Evolutionary conservation across 37 sponge, comb jelly and placozoan species (phyloP), one percentile per base, ranked within the genome.

Genomic region (Crambe crambe): DNA sequence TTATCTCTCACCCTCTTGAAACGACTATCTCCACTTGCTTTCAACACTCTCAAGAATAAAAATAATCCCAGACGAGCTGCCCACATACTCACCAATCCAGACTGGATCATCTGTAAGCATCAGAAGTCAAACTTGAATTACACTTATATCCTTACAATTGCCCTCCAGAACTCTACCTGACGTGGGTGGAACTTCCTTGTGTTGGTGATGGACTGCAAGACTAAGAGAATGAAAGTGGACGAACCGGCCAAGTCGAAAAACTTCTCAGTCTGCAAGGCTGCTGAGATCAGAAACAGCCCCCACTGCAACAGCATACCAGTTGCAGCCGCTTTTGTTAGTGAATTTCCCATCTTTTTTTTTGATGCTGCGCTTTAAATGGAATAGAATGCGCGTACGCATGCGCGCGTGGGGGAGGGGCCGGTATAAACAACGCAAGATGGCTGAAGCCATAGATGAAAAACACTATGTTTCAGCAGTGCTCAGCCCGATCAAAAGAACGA

Each of bases 241-340:
- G 91, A 86, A 51, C 95, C 95, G 43, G 89, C 78, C 4, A 87
- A 22, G 68, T 97, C 98, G 71, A 73, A 97, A 42, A 97, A 97
- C 64, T 92, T 92, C 72, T 95, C 95, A 2, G 98, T 92, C 63
- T 84, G 74, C 22, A 97, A 63, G 42, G 85, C 76, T 51, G 76
- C 72, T 18, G 95, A 93, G 56, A 95, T 34, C 23, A 87, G 26
- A 30, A 87, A 96, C 32, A 76, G 34, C 26, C 42, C 80, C 86
- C 82, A 90, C 39, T 96, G 95, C 35, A 93, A 72, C 22, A 71
- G 43, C 20, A 93, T 40, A 56, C 84, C 83, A 3, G 83, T 75
- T 0, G 64, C 88, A 29, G 77, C 68, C 0, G 89, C 74, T 62
- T 80, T 92, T 17, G 36, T 64, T 15, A 94, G 56, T 9, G 31